Base-by-base conservation (phyloP, 2,888 invertebrate species). In the Protonemura montana region DNA sequence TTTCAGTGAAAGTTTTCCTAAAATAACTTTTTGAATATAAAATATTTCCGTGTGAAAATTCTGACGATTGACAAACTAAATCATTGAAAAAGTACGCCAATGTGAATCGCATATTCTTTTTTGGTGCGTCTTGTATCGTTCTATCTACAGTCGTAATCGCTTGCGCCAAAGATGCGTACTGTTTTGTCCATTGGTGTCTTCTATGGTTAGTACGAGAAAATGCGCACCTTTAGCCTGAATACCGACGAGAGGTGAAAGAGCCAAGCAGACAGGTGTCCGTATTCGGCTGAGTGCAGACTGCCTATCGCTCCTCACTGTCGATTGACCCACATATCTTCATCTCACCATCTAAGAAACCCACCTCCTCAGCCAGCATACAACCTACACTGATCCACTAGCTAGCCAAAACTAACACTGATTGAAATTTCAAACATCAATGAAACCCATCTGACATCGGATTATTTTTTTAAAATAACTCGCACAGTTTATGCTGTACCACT, bases 171-270 rank as follows among this genome's bases (percentile, higher is more conserved):
- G 5, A 35, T 10, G 35, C 10, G 35, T 10, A 10, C 10, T 10
- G 35, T 35, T 10, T 35, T 76, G 5, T 76, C 3, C 76, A 76
- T 21, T 76, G n/a, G 26, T 76, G 76, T 76, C n/a, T 21, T 26
- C n/a, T 76, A 21, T 7, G 21, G 76, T 5, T 5, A 76, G 3
- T 76, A 76, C 78, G 78, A 78, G 27, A 78, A 78, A 78, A 78
- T 78, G 28, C 78, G 78, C 78, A 78, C 78, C n/a, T 78, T 25
- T 25, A 25, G 78, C 78, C 78, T 78, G 78, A 78, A 78, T 78
- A 78, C 78, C 78, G n/a, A 28, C 26, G 25, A 27, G 27, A 78
- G 78, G 78, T 78, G 78, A 78, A 78, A 78, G 27, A 59, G 26
- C 25, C 78, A 25, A 78, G 27, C 25, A 27, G 27, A 78, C 78